phyloP scores from a whole-genome alignment of 2,113 vertebrate genomes.

The Phodopus roborovskii region DNA sequence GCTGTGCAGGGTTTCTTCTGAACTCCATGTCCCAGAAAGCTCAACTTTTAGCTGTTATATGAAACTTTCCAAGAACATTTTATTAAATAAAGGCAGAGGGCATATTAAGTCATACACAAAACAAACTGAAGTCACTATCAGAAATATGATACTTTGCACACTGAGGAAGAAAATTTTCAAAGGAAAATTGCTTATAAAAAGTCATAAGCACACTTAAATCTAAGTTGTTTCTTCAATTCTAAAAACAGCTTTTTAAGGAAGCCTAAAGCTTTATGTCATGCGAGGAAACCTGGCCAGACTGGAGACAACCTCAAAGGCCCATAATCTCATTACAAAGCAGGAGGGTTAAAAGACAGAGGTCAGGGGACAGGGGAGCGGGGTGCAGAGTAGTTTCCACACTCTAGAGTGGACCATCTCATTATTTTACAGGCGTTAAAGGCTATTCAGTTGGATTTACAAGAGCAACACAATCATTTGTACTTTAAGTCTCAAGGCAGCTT shows the following conservation, averaged over 20 bases:
- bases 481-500: conserved; percentile 16
- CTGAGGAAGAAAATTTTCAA: neutral
- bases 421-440: conserved; percentile 17
- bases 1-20: neutral
- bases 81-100: neutral
- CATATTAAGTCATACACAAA: conserved; percentile 13
- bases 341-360: conserved; percentile 62
- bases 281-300: conserved; percentile 25
- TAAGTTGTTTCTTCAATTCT: conserved; percentile 13
- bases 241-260: conserved; percentile 47
- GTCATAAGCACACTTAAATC: conserved; percentile 16
- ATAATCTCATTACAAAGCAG: conserved; percentile 60
- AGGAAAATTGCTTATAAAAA: conserved; percentile 49
- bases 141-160: conserved; percentile 5
- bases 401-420: conserved; percentile 32
- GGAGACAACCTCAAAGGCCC: conserved; percentile 35
- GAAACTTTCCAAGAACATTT: conserved; percentile 34
- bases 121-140: conserved; percentile 44
- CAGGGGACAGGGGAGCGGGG: neutral
- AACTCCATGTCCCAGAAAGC: neutral
- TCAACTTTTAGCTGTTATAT: conserved; percentile 14
- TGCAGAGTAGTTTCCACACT: conserved; percentile 61
- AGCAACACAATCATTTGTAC: conserved; percentile 22
- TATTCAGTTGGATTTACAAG: conserved; percentile 16
- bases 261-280: conserved; percentile 36